These are phyloP conservation scores for Ameiurus melas DNA, from an alignment of 2,113 vertebrate species.

Conservation along the genomic window DNA sequence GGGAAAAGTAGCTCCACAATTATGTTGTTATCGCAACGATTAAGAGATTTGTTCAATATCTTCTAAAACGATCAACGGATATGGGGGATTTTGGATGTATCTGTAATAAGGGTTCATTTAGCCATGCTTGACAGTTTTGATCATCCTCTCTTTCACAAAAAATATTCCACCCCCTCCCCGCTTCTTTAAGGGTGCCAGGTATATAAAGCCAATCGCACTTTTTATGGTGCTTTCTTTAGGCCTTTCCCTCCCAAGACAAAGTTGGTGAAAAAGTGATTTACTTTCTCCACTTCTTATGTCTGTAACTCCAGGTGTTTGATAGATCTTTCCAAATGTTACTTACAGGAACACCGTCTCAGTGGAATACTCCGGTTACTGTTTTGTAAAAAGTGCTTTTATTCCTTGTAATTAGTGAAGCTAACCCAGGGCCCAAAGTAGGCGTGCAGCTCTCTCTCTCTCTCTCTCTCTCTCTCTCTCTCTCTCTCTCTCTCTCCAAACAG, in stretches of 20 bases:
- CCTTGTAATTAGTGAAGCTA: conserved; percentile 52
- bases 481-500: conserved; percentile 26
- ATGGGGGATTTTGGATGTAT: neutral
- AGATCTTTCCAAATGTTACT: conserved; percentile 54
- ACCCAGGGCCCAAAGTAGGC: conserved; percentile 37
- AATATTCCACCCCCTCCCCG: neutral
- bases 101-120: neutral
- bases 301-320: conserved; percentile 45
- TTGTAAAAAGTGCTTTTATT: conserved; percentile 64
- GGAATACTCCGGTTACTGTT: conserved; percentile 60
- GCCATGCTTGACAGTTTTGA: conserved; percentile 18
- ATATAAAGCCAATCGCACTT: conserved; percentile 8
- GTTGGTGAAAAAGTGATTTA: conserved; percentile 32
- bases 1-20: neutral
- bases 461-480: neutral
- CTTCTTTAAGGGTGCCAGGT: neutral
- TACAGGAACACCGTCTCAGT: conserved; percentile 59
- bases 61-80: neutral
- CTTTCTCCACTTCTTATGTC: conserved; percentile 36
- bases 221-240: neutral
- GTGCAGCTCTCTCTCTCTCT: conserved; percentile 34
- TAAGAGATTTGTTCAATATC: neutral
- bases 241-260: conserved; percentile 4
- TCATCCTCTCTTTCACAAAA: conserved; percentile 16
- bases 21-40: neutral